Percentiles rank a stretch among this genome's conserved stretches.
Conservation (phyloP, 2,888 invertebrate species). For the Megalurothrips usitatus region DNA sequence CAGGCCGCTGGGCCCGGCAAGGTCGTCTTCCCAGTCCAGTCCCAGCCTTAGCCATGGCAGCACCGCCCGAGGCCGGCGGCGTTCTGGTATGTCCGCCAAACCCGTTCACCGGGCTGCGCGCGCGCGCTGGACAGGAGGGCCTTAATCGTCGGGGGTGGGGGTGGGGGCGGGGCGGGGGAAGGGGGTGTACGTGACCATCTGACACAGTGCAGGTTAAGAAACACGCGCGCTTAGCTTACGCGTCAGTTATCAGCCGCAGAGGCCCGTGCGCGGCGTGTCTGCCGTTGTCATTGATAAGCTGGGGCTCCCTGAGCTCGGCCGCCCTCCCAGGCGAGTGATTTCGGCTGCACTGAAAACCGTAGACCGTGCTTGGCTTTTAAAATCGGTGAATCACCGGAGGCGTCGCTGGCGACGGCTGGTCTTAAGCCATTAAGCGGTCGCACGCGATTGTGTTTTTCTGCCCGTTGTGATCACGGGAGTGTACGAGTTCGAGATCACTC, state of each 20-base stretch:
- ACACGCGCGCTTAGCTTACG: background rate
- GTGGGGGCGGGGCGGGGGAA: background rate
- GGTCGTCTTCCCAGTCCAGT: background rate
- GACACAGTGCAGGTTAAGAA: constrained; percentile 1
- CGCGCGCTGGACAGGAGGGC: background rate
- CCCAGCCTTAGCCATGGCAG: background rate
- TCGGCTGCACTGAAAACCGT: too few relatives aligned
- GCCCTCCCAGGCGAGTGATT: too few relatives aligned
- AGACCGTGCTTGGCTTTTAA: too few relatives aligned
- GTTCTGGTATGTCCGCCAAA: constrained; percentile 5
- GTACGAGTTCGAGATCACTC: background rate
- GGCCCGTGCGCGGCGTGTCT: background rate
- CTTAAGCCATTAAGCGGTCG: too few relatives aligned
- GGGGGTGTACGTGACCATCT: background rate
- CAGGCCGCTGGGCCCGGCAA: too few relatives aligned
- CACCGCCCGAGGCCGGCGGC: background rate
- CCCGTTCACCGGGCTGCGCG: background rate
- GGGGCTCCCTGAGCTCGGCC: too few relatives aligned
- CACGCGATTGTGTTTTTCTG: too few relatives aligned
- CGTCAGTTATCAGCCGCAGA: too few relatives aligned
- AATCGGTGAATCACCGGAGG: too few relatives aligned
- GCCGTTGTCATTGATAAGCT: too few relatives aligned
- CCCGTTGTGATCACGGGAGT: too few relatives aligned
- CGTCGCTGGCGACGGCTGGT: too few relatives aligned
- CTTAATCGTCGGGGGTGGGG: background rate